Conservation (phyloP, 1,140 invertebrate species). For the Lanistes nyassanus region DNA sequence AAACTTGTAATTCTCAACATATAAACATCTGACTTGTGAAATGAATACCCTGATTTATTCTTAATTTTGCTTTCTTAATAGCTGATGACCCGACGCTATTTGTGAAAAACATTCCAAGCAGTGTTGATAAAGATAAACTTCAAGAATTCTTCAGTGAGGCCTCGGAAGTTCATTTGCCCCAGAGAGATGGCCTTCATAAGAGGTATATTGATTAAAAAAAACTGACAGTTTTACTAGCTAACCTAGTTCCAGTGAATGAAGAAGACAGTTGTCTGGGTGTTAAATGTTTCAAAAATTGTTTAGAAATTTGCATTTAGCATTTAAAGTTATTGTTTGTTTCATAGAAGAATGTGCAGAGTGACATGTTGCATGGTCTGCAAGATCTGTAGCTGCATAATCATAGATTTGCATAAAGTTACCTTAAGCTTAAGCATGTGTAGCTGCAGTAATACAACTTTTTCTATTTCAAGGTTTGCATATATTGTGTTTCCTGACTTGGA, state of each 20-base stretch:
- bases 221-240: not conserved
- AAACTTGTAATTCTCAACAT: no score
- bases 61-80: slow-evolving; percentile 2
- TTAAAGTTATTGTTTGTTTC: no score
- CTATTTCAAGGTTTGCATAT: slow-evolving; percentile 55
- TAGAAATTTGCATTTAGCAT: no score
- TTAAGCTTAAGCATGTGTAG: no score
- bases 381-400: no score
- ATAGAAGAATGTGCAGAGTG: no score
- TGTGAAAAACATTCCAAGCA: slow-evolving; percentile 87
- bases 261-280: no score
- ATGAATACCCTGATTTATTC: slow-evolving; percentile 1
- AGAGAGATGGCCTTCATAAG: slow-evolving; percentile 39
- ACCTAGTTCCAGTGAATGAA: not conserved
- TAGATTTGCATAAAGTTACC: no score
- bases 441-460: no score
- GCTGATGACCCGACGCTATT: slow-evolving; percentile 72
- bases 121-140: slow-evolving; percentile 82
- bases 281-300: no score
- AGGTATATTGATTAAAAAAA: slow-evolving; percentile 29
- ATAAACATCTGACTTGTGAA: no score
- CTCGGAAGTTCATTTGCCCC: slow-evolving; percentile 72
- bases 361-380: no score
- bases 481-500: slow-evolving; percentile 50
- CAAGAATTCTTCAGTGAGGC: slow-evolving; percentile 74